Conservation (phyloP, 1,140 invertebrate species). For the Lepidurus couesii region DNA sequence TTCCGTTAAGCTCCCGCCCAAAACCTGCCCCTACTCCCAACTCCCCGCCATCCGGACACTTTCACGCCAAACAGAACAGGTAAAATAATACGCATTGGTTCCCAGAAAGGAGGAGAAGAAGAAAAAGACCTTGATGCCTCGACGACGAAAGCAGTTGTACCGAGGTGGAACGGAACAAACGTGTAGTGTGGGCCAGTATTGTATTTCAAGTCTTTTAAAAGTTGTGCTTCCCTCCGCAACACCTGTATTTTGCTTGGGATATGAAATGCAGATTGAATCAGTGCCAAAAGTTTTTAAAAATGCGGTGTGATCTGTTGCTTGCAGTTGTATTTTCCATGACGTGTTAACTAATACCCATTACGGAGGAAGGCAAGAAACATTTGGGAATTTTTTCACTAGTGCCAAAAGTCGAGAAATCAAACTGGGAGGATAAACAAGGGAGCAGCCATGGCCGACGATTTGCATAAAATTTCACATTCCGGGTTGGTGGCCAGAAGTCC, state of each 20-base stretch:
- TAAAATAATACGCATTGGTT: background rate
- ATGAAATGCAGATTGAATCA: too few relatives aligned
- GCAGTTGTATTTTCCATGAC: too few relatives aligned
- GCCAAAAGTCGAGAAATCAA: background rate
- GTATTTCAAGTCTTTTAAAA: background rate
- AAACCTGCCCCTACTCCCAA: background rate
- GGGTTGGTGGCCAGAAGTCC: slow-evolving; percentile 79
- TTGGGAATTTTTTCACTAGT: background rate
- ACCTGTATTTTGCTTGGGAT: too few relatives aligned
- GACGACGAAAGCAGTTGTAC: background rate
- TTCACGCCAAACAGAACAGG: background rate
- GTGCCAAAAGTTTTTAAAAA: too few relatives aligned
- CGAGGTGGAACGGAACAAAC: slow-evolving; percentile 3
- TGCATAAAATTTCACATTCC: slow-evolving; percentile 41
- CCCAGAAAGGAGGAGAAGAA: background rate
- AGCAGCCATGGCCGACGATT: slow-evolving; percentile 37
- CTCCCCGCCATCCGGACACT: background rate
- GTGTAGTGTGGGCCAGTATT: background rate
- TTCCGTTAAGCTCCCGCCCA: background rate
- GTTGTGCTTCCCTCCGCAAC: too few relatives aligned
- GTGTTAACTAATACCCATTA: background rate
- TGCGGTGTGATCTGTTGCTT: too few relatives aligned
- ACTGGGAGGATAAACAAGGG: background rate
- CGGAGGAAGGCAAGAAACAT: background rate
- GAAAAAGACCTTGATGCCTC: slow-evolving; percentile 10